Evolutionary conservation across 2,113 vertebrate genomes (phyloP), one percentile per base, ranked within the genome.

Genomic region (Neopipo cinnamomea): DNA sequence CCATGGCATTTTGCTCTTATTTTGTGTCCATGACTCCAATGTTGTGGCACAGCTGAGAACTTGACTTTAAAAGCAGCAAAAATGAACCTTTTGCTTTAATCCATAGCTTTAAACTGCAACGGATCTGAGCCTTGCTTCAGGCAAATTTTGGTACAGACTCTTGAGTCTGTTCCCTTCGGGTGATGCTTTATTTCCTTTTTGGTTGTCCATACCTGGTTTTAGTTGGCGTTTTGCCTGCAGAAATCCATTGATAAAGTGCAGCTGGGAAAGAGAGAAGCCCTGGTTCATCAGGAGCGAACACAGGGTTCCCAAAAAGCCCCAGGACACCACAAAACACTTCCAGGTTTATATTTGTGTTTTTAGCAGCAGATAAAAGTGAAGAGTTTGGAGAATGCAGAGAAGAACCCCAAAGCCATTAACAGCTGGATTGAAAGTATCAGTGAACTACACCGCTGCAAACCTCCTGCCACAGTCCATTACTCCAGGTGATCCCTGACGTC

Each of bases 391-490:
- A 98, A 99, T 4, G 98, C 98, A 24, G 98, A 99, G 73, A 98
- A 98, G 92, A 98, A 98, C 85, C 97, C 98, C 81, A 99, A 98
- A 96, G 98, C 98, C 71, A 98, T 99, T 7, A 98, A 99, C 63
- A 98, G 73, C 74, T 99, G 99, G 99, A 98, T 99, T 3, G 98
- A 99, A 82, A 99, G 98, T 44, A 98, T 99, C 93, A 99, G 98
- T 3, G 99, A 99, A 16, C 98, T 99, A 33, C 98, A 98, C 94
- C 98, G 97, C 47, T 98, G 98, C 77, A 99, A 98, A 53, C 98
- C 98, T 16, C 98, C 98, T 1, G 98, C 98, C 4, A 98, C 97
- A 0, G 98, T 99, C 14, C 98, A 99, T 85, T 99, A 99, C n/a
- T 98, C 96, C 83, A 98, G 98, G 99, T 98, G 74, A 95, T 63